Percentiles rank a stretch among this genome's conserved stretches.
These are phyloP conservation scores for Spinus olivaceus DNA, from an alignment of 2,797 vertebrate genomes.

Conservation along the genomic window DNA sequence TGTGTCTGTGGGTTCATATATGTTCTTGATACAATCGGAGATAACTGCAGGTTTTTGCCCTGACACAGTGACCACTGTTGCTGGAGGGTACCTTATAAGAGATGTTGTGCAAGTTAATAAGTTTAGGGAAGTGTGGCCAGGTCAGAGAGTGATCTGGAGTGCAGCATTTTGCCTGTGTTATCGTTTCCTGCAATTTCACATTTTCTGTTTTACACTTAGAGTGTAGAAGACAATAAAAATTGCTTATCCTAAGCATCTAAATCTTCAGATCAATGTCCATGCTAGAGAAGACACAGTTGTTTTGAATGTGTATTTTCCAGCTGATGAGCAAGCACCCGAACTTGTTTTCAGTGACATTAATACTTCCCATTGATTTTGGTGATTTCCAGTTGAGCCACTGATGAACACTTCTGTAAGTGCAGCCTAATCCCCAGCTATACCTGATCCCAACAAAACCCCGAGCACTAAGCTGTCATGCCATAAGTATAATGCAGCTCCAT, in stretches of 20 bases:
- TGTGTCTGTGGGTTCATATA: not conserved
- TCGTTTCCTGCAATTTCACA: not conserved
- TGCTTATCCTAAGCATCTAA: not conserved
- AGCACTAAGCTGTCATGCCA: not conserved
- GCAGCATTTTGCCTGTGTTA: not conserved
- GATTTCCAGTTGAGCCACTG: not conserved
- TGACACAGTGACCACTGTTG: accelerated
- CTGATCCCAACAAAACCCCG: not conserved
- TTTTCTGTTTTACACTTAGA: not conserved
- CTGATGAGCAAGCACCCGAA: not conserved
- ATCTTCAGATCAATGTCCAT: not conserved
- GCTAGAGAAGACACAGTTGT: not conserved
- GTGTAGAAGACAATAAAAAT: not conserved
- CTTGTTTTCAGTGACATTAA: not conserved
- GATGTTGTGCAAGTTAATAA: not conserved
- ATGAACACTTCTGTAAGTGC: not conserved
- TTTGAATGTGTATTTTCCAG: not conserved
- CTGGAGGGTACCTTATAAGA: not conserved
- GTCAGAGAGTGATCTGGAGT: not conserved
- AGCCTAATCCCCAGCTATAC: not conserved
- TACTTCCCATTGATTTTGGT: not conserved
- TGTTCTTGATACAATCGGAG: not conserved
- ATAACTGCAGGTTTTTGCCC: not conserved
- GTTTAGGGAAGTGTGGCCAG: not conserved
- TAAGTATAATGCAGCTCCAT: not conserved